A percentile compares a stretch with the other conserved stretches of the same genome.
Evolutionary conservation across 2,888 invertebrate genomes (phyloP).

Genomic region (Ligdia adustata): DNA sequence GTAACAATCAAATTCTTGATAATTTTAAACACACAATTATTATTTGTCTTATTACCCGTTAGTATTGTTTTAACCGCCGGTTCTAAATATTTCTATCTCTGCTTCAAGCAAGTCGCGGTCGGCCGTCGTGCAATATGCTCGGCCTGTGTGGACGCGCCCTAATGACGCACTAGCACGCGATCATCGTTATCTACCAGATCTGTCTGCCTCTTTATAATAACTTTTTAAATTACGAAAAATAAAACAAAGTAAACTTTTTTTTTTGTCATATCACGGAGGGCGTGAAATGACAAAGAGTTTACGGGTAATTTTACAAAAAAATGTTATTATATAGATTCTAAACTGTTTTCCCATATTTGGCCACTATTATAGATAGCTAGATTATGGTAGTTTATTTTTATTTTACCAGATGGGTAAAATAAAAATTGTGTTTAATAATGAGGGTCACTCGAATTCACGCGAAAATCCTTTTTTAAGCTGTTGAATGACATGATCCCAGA

Average conservation of each 20-base stretch:
- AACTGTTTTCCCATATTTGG: background rate
- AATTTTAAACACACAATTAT: too few species aligned
- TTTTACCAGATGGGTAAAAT: too few species aligned
- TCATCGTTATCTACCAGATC: conserved; percentile 56
- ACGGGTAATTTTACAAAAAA: too few species aligned
- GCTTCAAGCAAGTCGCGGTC: conserved; percentile 1
- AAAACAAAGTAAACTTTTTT: conserved; percentile 2
- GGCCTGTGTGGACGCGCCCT: conserved; percentile 56
- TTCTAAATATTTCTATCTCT: conserved; percentile 16
- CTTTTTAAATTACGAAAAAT: conserved; percentile 20
- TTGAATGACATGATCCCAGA: background rate
- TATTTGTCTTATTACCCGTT: too few species aligned
- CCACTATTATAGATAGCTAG: background rate
- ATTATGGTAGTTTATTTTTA: background rate
- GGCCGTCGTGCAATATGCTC: conserved; percentile 49
- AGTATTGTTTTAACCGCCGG: too few species aligned
- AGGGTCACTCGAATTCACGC: background rate
- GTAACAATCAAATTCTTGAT: too few species aligned
- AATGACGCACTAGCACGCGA: conserved; percentile 62
- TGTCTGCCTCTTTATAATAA: conserved; percentile 38
- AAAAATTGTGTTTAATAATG: too few species aligned
- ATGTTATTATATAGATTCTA: background rate
- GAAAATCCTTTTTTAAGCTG: background rate
- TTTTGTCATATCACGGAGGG: background rate
- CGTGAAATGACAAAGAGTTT: conserved; percentile 2